These are phyloP conservation scores for Ferrisia virgata DNA, from an alignment of 2,888 invertebrate species.

Conservation along the genomic window DNA sequence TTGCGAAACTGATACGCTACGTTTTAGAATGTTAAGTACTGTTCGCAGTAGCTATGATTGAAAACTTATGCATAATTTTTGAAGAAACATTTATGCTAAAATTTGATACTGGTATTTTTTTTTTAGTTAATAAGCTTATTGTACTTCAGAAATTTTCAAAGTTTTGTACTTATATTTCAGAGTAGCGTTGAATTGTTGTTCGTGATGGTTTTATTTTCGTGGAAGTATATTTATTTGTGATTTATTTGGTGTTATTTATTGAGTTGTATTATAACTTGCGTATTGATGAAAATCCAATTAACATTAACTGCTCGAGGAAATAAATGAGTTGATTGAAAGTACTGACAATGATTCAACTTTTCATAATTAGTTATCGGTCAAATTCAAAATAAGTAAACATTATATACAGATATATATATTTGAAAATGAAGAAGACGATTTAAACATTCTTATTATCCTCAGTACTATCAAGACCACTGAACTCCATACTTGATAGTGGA, in stretches of 20 bases:
- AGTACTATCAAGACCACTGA: slow-evolving; percentile 6
- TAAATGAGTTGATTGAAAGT: no score
- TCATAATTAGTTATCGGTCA: neutral
- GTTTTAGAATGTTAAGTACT: neutral
- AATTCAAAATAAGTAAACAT: neutral
- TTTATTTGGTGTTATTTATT: no score
- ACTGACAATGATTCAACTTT: no score
- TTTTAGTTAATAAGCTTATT: neutral
- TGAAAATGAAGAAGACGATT: neutral
- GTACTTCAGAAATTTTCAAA: no score
- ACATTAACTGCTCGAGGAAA: no score
- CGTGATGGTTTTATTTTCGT: no score
- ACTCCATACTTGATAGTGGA: slow-evolving; percentile 65
- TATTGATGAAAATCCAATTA: no score
- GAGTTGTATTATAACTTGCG: no score
- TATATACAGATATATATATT: neutral
- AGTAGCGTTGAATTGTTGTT: no score
- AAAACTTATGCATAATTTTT: neutral
- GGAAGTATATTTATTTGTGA: no score
- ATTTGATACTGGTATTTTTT: neutral
- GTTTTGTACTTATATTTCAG: no score
- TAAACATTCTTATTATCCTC: neutral
- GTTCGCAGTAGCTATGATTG: neutral
- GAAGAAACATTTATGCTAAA: neutral
- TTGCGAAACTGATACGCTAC: neutral